Evolutionary conservation across 2,888 invertebrate species (phyloP), one percentile per base, ranked within the genome.

Genomic region (Cabera pusaria): DNA sequence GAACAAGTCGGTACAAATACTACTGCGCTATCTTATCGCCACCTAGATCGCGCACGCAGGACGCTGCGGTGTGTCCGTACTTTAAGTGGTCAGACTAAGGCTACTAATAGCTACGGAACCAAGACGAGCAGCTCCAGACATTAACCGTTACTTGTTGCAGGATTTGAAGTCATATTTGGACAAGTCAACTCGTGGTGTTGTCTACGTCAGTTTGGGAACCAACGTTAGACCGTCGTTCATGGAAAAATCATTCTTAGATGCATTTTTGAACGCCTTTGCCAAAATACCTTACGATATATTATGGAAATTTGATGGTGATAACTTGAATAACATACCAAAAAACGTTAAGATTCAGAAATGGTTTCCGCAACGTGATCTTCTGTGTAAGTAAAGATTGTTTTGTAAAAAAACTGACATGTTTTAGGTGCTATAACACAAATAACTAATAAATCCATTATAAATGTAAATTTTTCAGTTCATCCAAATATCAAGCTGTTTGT

Each of bases 401-500:
- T n/a, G n/a, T n/a, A n/a, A n/a, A n/a, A n/a, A n/a, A n/a, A n/a
- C n/a, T n/a, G n/a, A n/a, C n/a, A n/a, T n/a, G n/a, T n/a, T n/a
- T n/a, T n/a, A n/a, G n/a, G n/a, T n/a, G n/a, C n/a, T n/a, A n/a
- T n/a, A n/a, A n/a, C n/a, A n/a, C n/a, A n/a, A n/a, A n/a, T n/a
- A n/a, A n/a, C n/a, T n/a, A n/a, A n/a, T n/a, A n/a, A n/a, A n/a
- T n/a, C n/a, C n/a, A n/a, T n/a, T n/a, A n/a, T n/a, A n/a, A n/a
- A n/a, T n/a, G n/a, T n/a, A n/a, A n/a, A n/a, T n/a, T n/a, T n/a
- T n/a, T n/a, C 49, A 69, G 69, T 33, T 5, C 84, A 85, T 55
- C 72, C 73, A 1, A 84, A 82, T 23, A 41, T 84, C 3, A 81
- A 81, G 47, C 27, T 75, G 0, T 84, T 84, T 28, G 65, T 82